Conservation (phyloP, 2,113 vertebrate species). For the Lophius piscatorius region DNA sequence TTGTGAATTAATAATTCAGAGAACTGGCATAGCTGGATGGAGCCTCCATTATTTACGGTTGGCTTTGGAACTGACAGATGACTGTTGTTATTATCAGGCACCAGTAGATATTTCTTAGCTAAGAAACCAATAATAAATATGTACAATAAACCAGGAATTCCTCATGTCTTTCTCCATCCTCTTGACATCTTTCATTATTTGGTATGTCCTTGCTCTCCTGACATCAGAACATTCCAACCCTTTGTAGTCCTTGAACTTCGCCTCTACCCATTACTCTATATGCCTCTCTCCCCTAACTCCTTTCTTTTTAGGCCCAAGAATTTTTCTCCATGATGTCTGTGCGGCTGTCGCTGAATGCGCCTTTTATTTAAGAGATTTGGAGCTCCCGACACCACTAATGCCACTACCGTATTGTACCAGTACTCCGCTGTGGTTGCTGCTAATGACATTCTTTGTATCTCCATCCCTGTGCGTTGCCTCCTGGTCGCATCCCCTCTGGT, state of each 20-base stretch:
- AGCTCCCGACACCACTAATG: slow-evolving; percentile 62
- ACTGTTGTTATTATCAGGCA: slow-evolving; percentile 58
- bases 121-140: slow-evolving; percentile 12
- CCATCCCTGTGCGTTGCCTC: slow-evolving; percentile 43
- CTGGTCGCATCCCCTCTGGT: slow-evolving; percentile 39
- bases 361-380: slow-evolving; percentile 65
- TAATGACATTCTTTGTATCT: slow-evolving; percentile 73
- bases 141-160: background rate
- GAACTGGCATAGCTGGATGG: slow-evolving; percentile 44
- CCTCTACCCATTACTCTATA: background rate
- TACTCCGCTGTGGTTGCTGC: slow-evolving; percentile 59
- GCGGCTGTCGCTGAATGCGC: slow-evolving; percentile 55
- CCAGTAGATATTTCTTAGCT: slow-evolving; percentile 17
- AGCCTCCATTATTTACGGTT: slow-evolving; percentile 73
- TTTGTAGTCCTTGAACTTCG: slow-evolving; percentile 14
- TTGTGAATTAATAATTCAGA: slow-evolving; percentile 72
- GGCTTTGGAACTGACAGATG: slow-evolving; percentile 55
- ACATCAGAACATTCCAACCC: too few species aligned
- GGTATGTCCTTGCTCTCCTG: slow-evolving; percentile 10
- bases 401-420: slow-evolving; percentile 67
- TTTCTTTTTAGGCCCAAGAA: slow-evolving; percentile 24
- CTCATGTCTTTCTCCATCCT: slow-evolving; percentile 5
- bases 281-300: background rate
- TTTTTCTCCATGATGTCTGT: slow-evolving; percentile 44
- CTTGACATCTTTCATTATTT: background rate